Conservation (phyloP, 1,140 invertebrate genomes). For the Drosophila santomea region DNA sequence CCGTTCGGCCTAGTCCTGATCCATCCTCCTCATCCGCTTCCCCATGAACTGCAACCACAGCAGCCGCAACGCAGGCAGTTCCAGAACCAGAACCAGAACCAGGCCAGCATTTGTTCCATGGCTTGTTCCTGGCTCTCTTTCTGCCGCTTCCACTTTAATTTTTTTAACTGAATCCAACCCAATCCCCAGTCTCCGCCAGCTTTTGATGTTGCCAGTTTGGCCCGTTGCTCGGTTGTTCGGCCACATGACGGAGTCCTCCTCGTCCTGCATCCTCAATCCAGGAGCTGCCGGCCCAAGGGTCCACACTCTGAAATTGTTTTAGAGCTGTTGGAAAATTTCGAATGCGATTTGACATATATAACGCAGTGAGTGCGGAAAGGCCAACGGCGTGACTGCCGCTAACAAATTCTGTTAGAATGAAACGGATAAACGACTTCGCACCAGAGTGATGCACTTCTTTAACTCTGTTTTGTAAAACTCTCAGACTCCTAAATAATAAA, state of each 20-base stretch:
- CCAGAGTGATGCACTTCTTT: background rate
- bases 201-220: conserved; percentile 14
- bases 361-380: conserved; percentile 23
- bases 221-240: conserved; percentile 63
- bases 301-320: conserved; percentile 55
- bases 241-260: conserved; percentile 67
- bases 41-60: conserved; percentile 77
- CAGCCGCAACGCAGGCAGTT: conserved; percentile 53
- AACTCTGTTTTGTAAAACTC: background rate
- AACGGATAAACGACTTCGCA: conserved; percentile 3
- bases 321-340: conserved; percentile 48
- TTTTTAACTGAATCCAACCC: conserved; percentile 32
- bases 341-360: conserved; percentile 53
- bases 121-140: conserved; percentile 44
- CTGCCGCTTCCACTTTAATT: conserved; percentile 28
- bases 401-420: conserved; percentile 36
- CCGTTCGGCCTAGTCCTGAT: conserved; percentile 50
- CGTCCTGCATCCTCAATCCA: conserved; percentile 18
- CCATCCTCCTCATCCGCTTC: conserved; percentile 1
- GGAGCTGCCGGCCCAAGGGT: conserved; percentile 28
- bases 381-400: conserved; percentile 25
- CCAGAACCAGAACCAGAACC: conserved; percentile 28
- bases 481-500: background rate
- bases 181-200: conserved; percentile 23
- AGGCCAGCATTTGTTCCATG: conserved; percentile 63